Evolutionary conservation across 2,113 vertebrate species (phyloP), one percentile per base, ranked within the genome.

Genomic region (Grammomys surdaster): DNA sequence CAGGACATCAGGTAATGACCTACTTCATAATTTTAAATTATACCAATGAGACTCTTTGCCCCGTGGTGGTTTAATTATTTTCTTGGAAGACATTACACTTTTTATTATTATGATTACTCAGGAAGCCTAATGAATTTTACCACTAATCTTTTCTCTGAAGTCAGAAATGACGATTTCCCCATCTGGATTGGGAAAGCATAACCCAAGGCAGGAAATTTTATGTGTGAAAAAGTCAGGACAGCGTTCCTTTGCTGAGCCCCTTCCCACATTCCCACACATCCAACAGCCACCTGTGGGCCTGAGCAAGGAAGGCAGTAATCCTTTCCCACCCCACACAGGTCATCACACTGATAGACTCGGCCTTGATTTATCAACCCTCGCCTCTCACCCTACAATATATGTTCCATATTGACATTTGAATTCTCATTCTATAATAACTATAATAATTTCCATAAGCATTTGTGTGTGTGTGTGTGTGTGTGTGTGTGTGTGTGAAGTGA

Each of bases 81-180:
- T 86, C 94, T 97, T 98, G 95, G 90, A 97, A 93, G 72, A 90
- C 46, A 90, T 87, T 65, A 82, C 76, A 86, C 63, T 96, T 94
- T 72, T 93, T 91, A 22, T 65, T 87, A 56, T 85, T 51, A 96
- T 95, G 67, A 94, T 90, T 81, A 58, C 81, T 81, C 56, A 91
- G 77, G 65, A 81, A 97, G 40, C 70, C 85, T 97, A 95, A 97
- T 97, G 96, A 89, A 95, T 97, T 98, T 96, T 96, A 78, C 92
- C 97, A 65, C 96, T 69, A 63, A 88, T 75, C 69, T 96, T 96
- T 46, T 85, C 78, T 48, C 90, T 80, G 54, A 98, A 91, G 70
- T 89, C 56, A 80, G 93, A 88, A 97, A 82, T n/a, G 58, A 60
- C 69, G 89, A 90, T 51, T n/a, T 92, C 72, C 72, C 36, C 70